phyloP scores from a whole-genome alignment of 2,113 vertebrate genomes.

The Hoplias malabaricus region DNA sequence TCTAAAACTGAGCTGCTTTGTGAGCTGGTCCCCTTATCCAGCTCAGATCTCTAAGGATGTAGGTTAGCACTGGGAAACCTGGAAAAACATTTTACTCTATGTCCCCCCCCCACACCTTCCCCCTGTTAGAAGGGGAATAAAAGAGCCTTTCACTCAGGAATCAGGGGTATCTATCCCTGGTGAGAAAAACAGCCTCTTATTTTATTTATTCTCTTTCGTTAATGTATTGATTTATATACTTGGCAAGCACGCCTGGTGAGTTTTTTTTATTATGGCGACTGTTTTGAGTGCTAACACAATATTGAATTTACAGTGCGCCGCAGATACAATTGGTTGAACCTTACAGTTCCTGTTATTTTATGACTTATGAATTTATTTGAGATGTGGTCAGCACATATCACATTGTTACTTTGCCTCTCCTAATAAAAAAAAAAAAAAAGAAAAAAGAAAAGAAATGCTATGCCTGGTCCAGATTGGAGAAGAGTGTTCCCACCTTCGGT shows the following conservation, averaged over 20 bases:
- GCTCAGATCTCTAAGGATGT: constrained; percentile 2
- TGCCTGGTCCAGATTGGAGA: background rate
- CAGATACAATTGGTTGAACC: constrained; percentile 20
- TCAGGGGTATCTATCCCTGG: background rate
- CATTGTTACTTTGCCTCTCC: constrained; percentile 8
- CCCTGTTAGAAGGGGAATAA: background rate
- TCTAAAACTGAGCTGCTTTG: background rate
- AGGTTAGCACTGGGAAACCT: background rate
- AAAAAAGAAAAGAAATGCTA: background rate
- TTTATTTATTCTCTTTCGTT: constrained; percentile 32
- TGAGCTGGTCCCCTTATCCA: background rate
- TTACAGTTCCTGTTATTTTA: constrained; percentile 41
- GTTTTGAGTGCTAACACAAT: constrained; percentile 37
- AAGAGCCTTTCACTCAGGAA: constrained; percentile 3
- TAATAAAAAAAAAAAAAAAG: constrained; percentile 24
- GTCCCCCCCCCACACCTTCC: background rate
- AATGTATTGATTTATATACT: constrained; percentile 41
- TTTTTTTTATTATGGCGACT: background rate
- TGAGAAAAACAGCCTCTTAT: constrained; percentile 4
- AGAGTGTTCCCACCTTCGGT: background rate
- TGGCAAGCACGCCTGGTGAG: constrained; percentile 2
- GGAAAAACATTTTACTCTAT: constrained; percentile 11
- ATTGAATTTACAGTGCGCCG: constrained; percentile 34
- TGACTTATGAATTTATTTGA: constrained; percentile 48
- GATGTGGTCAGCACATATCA: constrained; percentile 14